Evolutionary conservation across 2,888 invertebrate genomes (phyloP).

Genomic region (Apeira syringaria): DNA sequence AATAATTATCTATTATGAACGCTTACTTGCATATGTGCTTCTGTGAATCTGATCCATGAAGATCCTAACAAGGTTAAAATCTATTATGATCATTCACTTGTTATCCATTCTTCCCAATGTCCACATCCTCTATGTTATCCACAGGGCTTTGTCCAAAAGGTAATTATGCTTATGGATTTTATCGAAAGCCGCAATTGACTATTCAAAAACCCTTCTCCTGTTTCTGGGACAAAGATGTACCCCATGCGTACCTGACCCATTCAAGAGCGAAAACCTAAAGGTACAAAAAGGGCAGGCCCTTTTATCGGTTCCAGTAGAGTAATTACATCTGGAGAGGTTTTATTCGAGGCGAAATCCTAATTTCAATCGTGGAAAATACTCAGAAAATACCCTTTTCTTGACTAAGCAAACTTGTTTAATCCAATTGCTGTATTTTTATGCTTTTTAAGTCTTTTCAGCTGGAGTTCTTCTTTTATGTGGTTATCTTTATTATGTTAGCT

Average conservation of each 20-base stretch:
- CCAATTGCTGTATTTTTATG: conserved; percentile 41
- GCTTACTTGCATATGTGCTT: no score
- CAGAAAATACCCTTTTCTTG: conserved; percentile 41
- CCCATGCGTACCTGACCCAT: conserved; percentile 22
- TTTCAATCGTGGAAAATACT: conserved; percentile 51
- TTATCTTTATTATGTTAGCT: neutral
- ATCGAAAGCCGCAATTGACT: conserved; percentile 13
- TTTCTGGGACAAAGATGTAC: conserved; percentile 18
- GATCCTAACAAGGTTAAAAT: no score
- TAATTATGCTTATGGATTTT: conserved; percentile 21
- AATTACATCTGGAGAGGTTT: conserved; percentile 56
- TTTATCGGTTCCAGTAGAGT: conserved; percentile 58
- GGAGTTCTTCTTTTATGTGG: neutral
- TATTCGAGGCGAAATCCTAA: conserved; percentile 49
- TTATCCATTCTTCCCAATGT: neutral
- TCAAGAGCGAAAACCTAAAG: conserved; percentile 35
- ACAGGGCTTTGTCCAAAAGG: conserved; percentile 4
- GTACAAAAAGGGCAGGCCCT: conserved; percentile 43
- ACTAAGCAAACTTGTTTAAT: conserved; percentile 55
- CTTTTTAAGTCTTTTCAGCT: conserved; percentile 1
- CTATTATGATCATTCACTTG: neutral
- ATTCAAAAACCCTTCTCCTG: conserved; percentile 28
- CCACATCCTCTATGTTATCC: conserved; percentile 1
- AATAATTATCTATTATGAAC: no score
- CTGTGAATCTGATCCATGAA: no score